These are phyloP conservation scores for Apistogramma diplotaenia DNA, from an alignment of 2,113 vertebrate genomes.

Conservation along the genomic window DNA sequence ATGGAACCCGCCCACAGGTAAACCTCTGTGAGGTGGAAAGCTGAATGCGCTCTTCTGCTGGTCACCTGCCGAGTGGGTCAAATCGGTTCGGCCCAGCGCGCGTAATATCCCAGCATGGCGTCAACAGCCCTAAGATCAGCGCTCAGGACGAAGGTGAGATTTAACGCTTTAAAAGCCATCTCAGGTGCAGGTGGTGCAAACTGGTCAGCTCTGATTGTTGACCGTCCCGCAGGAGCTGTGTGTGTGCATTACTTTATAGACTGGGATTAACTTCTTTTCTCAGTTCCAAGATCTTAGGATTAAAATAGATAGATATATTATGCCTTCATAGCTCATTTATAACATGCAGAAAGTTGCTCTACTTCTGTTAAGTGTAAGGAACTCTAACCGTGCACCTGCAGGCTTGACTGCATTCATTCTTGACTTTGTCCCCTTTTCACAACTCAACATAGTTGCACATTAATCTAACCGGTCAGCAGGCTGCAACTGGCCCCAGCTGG, in stretches of 20 bases:
- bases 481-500: background rate
- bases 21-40: background rate
- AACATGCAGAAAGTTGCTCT: background rate
- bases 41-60: background rate
- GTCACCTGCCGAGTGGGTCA: background rate
- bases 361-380: background rate
- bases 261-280: background rate
- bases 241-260: background rate
- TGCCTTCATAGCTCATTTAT: background rate
- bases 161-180: background rate
- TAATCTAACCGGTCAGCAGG: constrained; percentile 14
- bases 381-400: background rate
- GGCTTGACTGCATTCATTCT: background rate
- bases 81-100: background rate
- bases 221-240: constrained; percentile 1
- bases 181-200: background rate
- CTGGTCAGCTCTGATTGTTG: constrained; percentile 26
- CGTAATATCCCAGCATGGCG: constrained; percentile 60
- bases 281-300: background rate
- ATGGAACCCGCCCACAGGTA: constrained; percentile 34
- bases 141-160: constrained; percentile 71
- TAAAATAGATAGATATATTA: background rate
- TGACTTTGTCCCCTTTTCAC: constrained; percentile 32
- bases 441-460: constrained; percentile 25
- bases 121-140: constrained; percentile 63